Evolutionary conservation across 2,797 vertebrate genomes (phyloP).

Genomic region (Halcyon chelicuti): DNA sequence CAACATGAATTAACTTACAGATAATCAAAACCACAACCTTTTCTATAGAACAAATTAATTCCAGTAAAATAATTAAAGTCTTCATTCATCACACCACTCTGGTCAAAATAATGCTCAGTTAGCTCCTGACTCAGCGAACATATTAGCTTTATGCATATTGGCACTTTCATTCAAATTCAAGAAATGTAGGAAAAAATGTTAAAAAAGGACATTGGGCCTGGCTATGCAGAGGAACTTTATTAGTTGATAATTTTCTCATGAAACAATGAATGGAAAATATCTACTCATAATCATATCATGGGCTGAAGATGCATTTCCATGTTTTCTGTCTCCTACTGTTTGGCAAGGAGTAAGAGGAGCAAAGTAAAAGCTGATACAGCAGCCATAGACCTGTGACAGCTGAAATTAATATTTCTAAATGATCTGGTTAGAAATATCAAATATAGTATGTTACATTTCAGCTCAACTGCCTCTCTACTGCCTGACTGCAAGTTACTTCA

Average conservation of each 20-base stretch:
- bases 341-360: not conserved
- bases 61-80: not conserved
- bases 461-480: not conserved
- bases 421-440: not conserved
- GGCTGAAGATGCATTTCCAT: rapidly evolving
- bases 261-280: not conserved
- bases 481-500: not conserved
- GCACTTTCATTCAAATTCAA: not conserved
- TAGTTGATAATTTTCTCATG: not conserved
- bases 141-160: not conserved
- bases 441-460: not conserved
- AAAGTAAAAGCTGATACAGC: not conserved
- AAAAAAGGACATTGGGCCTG: not conserved
- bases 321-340: not conserved
- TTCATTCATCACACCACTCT: not conserved
- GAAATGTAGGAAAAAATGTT: not conserved
- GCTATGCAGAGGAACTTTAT: not conserved
- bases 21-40: not conserved
- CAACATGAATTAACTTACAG: not conserved
- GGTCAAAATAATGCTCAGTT: not conserved
- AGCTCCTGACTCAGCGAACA: not conserved
- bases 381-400: not conserved
- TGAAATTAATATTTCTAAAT: not conserved
- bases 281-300: not conserved
- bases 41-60: not conserved